Conservation (phyloP, 1,140 invertebrate species). For the Macrocentrus cingulum region DNA sequence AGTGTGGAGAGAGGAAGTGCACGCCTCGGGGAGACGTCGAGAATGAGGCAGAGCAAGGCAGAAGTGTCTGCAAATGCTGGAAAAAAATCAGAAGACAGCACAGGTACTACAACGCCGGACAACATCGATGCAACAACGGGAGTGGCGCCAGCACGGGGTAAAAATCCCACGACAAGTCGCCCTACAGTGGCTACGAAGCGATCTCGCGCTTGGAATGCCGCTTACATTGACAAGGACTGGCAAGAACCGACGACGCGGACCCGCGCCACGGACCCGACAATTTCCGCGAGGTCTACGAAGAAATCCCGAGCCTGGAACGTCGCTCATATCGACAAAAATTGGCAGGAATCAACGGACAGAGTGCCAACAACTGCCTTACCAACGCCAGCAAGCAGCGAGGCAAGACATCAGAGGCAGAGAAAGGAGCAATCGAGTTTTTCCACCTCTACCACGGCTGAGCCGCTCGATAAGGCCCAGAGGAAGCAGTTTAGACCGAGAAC, state of each 20-base stretch:
- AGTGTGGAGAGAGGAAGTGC: constrained; percentile 11
- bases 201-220: constrained; percentile 17
- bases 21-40: constrained; percentile 4
- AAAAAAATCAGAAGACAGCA: constrained; percentile 2
- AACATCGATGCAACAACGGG: not conserved
- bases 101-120: not conserved
- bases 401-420: constrained; percentile 29
- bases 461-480: constrained; percentile 18
- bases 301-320: constrained; percentile 25
- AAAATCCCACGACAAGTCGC: too few relatives aligned
- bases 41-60: constrained; percentile 2
- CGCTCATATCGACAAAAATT: constrained; percentile 26
- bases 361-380: constrained; percentile 16
- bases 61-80: not conserved
- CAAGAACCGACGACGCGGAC: constrained; percentile 19
- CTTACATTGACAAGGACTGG: constrained; percentile 25
- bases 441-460: constrained; percentile 26
- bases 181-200: not conserved
- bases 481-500: constrained; percentile 47
- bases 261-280: not conserved
- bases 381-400: constrained; percentile 36
- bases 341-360: constrained; percentile 25
- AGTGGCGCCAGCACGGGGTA: too few relatives aligned
- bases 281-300: constrained; percentile 17
- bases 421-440: constrained; percentile 16